Evolutionary conservation across 30 jellyfish, hydroid and myxozoan species (phyloP).

Genomic region (Pelagia noctiluca): DNA sequence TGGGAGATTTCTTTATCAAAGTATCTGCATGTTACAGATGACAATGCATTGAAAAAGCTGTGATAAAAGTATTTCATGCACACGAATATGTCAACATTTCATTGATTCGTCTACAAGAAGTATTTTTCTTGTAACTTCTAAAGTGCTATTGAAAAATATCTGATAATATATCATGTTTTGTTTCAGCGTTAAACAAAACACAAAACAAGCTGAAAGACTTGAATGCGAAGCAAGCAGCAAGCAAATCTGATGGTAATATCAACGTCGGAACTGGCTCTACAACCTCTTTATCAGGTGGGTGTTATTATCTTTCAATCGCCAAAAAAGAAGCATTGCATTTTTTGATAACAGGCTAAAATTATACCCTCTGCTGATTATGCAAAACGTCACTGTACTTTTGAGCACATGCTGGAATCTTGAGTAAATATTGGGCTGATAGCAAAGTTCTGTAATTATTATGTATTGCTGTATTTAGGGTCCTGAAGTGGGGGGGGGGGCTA

Average conservation of each 20-base stretch:
- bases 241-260: conserved; percentile 55
- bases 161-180: neutral
- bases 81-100: no score
- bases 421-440: neutral
- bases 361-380: neutral
- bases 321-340: neutral
- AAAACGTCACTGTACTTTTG: neutral
- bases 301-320: no score
- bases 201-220: conserved; percentile 40
- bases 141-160: neutral
- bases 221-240: conserved; percentile 18
- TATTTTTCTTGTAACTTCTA: neutral
- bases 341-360: neutral
- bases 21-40: neutral
- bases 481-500: no score
- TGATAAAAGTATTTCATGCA: neutral
- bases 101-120: neutral
- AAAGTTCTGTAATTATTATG: neutral
- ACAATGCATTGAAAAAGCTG: neutral
- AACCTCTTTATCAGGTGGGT: conserved; percentile 10
- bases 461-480: no score
- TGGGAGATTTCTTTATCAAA: neutral
- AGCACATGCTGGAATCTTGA: neutral
- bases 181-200: conserved; percentile 27
- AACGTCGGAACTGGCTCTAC: conserved; percentile 34